Evolutionary conservation across 1,140 invertebrate genomes (phyloP), one percentile per base, ranked within the genome.

Genomic region (Drosophila lacteicornis): DNA sequence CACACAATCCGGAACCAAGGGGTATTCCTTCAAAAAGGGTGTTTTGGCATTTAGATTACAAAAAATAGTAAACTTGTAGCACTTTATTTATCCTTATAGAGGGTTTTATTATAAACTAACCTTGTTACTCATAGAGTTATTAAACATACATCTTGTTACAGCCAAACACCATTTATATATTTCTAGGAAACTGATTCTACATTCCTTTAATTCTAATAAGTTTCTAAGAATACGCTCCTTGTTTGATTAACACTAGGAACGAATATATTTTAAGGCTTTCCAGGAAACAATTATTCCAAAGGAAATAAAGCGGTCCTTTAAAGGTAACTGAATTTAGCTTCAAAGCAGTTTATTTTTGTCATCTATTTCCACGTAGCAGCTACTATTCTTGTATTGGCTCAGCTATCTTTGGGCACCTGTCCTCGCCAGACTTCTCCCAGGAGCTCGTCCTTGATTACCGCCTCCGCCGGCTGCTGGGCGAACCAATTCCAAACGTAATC

Each of bases 401-500:
- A 9, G 62, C 63, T 68, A 46, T 65, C 53, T 69, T n/a, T 22
- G n/a, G 67, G 49, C 67, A 55, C 40, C 67, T 70, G 67, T 56
- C 49, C 63, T 40, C 11, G 49, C 22, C 67, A 59, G 69, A 42
- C 13, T 12, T 13, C 38, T 42, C 38, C 17, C 42, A 38, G 12
- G 49, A 56, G 47, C 55, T 19, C 36, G 47, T 49, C 74, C 49
- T 45, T 77, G 75, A 77, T 77, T 77, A 68, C 74, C 63, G 45
- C 65, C 55, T 55, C 62, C 50, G 56, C 40, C 61, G 60, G 57
- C 56, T 77, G 55, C 47, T 43, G 62, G 57, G 62, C 19, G 45
- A 68, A 62, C 57, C 66, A 67, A 69, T 84, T 84, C 59, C 36
- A 51, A 68, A 70, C 63, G 65, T 65, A 86, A 86, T 86, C 82